These are phyloP conservation scores for Germaria angustata DNA, from an alignment of 2,888 invertebrate species.

Conservation along the genomic window DNA sequence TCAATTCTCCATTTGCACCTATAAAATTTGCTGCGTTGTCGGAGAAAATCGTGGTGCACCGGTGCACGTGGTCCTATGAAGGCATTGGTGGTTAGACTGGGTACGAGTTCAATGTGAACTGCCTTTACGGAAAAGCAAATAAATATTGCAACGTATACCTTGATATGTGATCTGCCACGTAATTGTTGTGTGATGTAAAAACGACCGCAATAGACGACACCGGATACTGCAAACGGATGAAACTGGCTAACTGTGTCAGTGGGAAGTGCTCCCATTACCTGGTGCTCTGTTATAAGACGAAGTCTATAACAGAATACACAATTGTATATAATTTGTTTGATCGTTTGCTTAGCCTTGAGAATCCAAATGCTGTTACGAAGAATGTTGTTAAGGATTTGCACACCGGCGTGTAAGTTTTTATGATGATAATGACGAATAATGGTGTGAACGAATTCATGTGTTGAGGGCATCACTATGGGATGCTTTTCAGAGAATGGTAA, in stretches of 20 bases:
- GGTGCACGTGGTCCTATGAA: not conserved
- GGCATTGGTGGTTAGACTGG: constrained; percentile 2
- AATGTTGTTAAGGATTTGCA: constrained; percentile 12
- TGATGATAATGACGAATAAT: constrained; percentile 11
- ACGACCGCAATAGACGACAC: constrained; percentile 7
- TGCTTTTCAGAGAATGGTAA: constrained; percentile 15
- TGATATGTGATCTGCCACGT: constrained; percentile 8
- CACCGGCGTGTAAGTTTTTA: constrained; percentile 26
- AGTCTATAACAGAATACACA: constrained; percentile 9
- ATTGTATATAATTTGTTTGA: not conserved
- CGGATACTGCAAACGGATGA: constrained; percentile 1
- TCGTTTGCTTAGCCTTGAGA: constrained; percentile 13
- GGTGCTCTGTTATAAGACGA: not conserved
- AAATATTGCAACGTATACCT: not conserved
- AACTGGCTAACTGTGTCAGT: not conserved
- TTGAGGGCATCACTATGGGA: constrained; percentile 13
- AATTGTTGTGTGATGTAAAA: constrained; percentile 12
- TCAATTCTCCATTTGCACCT: constrained; percentile 48
- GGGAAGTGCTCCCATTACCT: not conserved
- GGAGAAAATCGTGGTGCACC: not conserved
- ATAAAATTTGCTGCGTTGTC: constrained; percentile 26
- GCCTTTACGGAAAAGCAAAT: constrained; percentile 10
- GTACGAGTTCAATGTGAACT: not conserved
- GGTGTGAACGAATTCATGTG: constrained; percentile 5
- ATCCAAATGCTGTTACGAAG: constrained; percentile 33